These are phyloP conservation scores for Struthio camelus DNA, from an alignment of 2,113 vertebrate genomes.

Conservation along the genomic window DNA sequence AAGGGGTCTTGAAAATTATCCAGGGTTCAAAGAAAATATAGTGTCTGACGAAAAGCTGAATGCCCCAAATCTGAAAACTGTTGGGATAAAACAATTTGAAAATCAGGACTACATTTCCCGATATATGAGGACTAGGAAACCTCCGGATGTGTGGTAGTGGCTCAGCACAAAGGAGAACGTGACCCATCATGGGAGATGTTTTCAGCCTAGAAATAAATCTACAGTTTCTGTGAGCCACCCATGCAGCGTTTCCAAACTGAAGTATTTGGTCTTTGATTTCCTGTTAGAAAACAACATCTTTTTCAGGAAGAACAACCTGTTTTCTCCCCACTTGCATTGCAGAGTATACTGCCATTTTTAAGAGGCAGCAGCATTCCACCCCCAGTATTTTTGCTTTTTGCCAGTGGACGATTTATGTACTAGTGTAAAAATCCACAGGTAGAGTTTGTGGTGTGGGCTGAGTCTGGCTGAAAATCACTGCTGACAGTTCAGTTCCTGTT, in stretches of 20 bases:
- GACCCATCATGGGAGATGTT: neutral
- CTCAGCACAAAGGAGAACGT: neutral
- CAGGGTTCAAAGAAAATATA: rapidly evolving
- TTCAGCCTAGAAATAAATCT: neutral
- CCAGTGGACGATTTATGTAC: neutral
- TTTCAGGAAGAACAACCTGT: neutral
- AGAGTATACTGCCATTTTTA: neutral
- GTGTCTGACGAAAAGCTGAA: neutral
- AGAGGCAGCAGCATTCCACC: neutral
- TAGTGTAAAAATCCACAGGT: neutral
- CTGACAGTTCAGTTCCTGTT: neutral
- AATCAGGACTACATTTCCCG: neutral
- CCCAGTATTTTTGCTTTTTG: neutral
- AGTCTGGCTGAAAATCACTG: neutral
- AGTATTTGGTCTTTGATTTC: neutral
- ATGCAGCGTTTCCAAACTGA: neutral
- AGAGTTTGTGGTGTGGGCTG: neutral
- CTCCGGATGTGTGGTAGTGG: neutral
- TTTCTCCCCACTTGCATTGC: neutral
- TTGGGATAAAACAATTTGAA: neutral
- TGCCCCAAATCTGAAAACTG: neutral
- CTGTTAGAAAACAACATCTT: neutral
- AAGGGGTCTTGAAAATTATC: neutral
- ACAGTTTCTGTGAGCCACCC: neutral
- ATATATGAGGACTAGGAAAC: neutral